Conservation (phyloP, 2,888 invertebrate species). For the Eubasilissa splendida region DNA sequence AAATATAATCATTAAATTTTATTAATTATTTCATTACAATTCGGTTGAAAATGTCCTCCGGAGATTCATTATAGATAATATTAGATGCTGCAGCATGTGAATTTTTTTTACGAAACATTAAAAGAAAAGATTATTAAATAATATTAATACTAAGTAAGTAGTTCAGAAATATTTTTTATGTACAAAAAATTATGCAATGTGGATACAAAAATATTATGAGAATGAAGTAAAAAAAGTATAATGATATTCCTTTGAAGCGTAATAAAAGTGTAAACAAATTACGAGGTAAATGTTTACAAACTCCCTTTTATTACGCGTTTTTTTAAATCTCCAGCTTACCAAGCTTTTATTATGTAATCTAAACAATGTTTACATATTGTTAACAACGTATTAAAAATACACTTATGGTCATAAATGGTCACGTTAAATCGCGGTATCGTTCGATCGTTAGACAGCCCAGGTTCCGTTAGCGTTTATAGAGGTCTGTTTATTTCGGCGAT, state of each 20-base stretch:
- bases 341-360: conserved; percentile 29
- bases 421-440: conserved; percentile 25
- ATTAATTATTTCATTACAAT: too few relatives aligned
- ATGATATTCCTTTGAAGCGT: conserved; percentile 8
- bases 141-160: too few relatives aligned
- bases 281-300: not conserved
- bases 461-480: conserved; percentile 31
- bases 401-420: conserved; percentile 24
- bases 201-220: conserved; percentile 6
- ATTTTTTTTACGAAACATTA: too few relatives aligned
- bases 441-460: conserved; percentile 27
- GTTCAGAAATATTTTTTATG: too few relatives aligned
- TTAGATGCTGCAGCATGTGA: too few relatives aligned
- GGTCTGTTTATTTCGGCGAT: conserved; percentile 44
- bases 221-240: not conserved
- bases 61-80: too few relatives aligned
- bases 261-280: conserved; percentile 2
- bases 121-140: too few relatives aligned
- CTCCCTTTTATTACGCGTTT: not conserved
- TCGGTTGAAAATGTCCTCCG: too few relatives aligned
- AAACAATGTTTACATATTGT: conserved; percentile 24
- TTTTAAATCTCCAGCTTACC: not conserved
- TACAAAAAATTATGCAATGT: not conserved
- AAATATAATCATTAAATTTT: too few relatives aligned
- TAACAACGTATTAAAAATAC: conserved; percentile 28